Evolutionary conservation across 1,140 invertebrate genomes (phyloP).

Genomic region (Hormaphis cornu): DNA sequence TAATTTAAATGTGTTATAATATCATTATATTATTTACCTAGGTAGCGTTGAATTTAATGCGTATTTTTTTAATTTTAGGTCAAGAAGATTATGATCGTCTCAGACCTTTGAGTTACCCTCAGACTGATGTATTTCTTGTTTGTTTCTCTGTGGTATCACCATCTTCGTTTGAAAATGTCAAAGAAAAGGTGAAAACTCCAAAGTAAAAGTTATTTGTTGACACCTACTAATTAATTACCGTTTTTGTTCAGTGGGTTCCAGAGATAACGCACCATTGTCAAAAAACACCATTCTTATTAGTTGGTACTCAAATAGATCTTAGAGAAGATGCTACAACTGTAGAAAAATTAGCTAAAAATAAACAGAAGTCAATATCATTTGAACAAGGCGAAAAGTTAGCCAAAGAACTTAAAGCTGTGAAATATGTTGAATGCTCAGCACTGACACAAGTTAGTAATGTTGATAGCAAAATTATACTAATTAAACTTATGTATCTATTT

Average conservation of each 20-base stretch:
- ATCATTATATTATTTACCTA: too few species aligned
- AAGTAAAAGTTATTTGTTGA: not conserved
- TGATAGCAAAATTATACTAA: too few species aligned
- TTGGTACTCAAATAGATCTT: constrained; percentile 97
- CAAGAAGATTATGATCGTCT: constrained; percentile 97
- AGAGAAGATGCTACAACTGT: constrained; percentile 93
- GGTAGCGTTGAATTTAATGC: too few species aligned
- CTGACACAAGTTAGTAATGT: constrained; percentile 71
- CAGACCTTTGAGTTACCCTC: constrained; percentile 94
- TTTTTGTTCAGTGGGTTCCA: constrained; percentile 96
- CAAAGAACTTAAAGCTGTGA: constrained; percentile 96
- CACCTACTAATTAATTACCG: constrained; percentile 16
- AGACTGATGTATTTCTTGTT: constrained; percentile 97
- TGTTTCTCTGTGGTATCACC: constrained; percentile 98
- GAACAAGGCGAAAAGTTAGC: constrained; percentile 80
- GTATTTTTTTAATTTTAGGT: constrained; percentile 49
- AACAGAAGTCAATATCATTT: constrained; percentile 91
- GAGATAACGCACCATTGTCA: constrained; percentile 99
- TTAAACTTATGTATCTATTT: not conserved
- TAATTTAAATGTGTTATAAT: too few species aligned
- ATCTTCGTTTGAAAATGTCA: constrained; percentile 98
- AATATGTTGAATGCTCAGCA: constrained; percentile 99
- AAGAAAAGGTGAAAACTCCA: constrained; percentile 76
- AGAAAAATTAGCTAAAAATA: constrained; percentile 98
- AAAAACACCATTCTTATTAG: constrained; percentile 95